Evolutionary conservation across 2,113 vertebrate genomes (phyloP).

Genomic region (Amazona vittata): DNA sequence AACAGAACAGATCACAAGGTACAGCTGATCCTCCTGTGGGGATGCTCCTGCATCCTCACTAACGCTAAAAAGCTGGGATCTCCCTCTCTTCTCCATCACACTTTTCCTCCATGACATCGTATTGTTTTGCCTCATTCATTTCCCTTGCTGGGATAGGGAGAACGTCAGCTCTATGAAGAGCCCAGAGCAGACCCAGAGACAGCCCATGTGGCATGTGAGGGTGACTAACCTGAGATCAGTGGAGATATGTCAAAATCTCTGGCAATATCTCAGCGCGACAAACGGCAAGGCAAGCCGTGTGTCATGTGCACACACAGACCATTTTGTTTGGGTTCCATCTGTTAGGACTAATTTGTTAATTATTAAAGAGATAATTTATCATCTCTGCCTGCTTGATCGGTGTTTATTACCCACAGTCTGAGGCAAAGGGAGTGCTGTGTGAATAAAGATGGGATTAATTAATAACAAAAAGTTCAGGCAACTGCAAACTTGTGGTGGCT

Average conservation of each 20-base stretch:
- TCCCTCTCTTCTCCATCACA: neutral
- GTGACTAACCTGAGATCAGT: neutral
- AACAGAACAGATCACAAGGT: neutral
- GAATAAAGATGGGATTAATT: conserved; percentile 75
- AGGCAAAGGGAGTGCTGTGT: conserved; percentile 49
- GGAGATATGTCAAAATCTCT: neutral
- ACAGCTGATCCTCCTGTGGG: neutral
- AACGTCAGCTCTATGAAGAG: neutral
- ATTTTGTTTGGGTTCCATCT: conserved; percentile 75
- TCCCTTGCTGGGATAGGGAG: neutral
- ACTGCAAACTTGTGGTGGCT: neutral
- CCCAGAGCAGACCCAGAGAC: neutral
- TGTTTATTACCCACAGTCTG: conserved; percentile 74
- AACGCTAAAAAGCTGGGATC: neutral
- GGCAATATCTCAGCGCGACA: neutral
- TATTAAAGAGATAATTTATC: conserved; percentile 78
- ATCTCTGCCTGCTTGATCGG: conserved; percentile 65
- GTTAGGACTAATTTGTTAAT: conserved; percentile 79
- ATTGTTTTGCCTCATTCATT: neutral
- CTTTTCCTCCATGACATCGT: neutral
- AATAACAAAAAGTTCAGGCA: conserved; percentile 64
- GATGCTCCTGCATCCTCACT: neutral
- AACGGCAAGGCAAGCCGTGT: neutral
- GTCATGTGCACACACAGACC: conserved; percentile 41
- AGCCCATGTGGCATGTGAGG: neutral